Base-by-base conservation (phyloP, 2,797 vertebrate species). In the Mallotus villosus region DNA sequence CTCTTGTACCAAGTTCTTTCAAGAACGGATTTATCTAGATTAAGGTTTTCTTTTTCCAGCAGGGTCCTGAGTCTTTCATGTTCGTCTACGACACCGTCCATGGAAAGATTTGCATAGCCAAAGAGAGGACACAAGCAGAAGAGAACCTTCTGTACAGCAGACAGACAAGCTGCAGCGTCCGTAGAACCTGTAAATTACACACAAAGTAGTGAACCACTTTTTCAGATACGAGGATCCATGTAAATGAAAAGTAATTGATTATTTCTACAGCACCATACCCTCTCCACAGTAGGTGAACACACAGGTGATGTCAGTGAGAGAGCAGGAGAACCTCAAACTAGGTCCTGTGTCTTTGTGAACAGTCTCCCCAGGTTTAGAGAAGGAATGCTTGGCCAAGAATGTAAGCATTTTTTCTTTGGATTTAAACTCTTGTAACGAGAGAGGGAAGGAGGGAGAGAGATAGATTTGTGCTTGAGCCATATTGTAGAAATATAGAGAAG, bases 51-150 rank as follows among this genome's bases (percentile, higher is more conserved):
- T 14, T 1, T 34, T 12, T 58, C 71, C 17, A 88, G 68, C 62
- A 88, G 68, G 16, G 1, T 29, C 34, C 61, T 74, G 66, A 88
- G 74, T 66, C 74, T 84, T 32, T 79, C 67, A 1, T 59, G 55
- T 7, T 71, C 70, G 11, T 75, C 62, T 16, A 1, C 5, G 9
- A 6, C 72, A 5, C 49, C 25, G 24, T 64, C 32, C 9, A 8
- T n/a, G 19, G 55, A 63, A n/a, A 78, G 22, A 25, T 68, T 24
- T 5, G n/a, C 5, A 21, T 59, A 75, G 32, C 59, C 75, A 75
- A 78, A 74, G 14, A 88, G 72, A 49, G 72, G 70, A 41, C 70
- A 19, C 9, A 85, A 24, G 2, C 58, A 27, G 2, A n/a, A 2
- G 12, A 83, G 8, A 14, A 81, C 77, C 14, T 63, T 79, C 62